Conservation (phyloP, 2,797 vertebrate genomes). For the Phalanger gymnotis region DNA sequence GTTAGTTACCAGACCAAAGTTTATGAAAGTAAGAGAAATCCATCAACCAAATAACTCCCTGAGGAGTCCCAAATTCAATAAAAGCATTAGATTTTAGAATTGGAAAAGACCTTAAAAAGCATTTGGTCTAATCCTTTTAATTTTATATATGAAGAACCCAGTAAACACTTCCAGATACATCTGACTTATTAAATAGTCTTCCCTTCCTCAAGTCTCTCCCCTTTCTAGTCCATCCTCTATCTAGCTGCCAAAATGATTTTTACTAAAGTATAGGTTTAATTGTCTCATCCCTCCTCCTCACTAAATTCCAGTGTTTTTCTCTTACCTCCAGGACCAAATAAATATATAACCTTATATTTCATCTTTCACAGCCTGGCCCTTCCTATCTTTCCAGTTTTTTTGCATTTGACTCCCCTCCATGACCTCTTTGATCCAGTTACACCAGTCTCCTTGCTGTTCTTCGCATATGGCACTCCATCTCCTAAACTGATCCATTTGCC, state of each 20-base stretch:
- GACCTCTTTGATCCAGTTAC: background rate
- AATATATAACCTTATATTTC: background rate
- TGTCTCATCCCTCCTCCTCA: background rate
- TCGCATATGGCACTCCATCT: background rate
- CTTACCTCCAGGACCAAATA: background rate
- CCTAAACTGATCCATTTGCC: background rate
- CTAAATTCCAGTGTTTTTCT: background rate
- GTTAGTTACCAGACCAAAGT: background rate
- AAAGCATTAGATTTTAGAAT: background rate
- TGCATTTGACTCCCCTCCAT: background rate
- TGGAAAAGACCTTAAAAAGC: background rate
- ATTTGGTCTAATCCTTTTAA: background rate
- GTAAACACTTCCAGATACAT: background rate
- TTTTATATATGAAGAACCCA: background rate
- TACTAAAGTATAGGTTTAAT: background rate
- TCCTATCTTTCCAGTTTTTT: background rate
- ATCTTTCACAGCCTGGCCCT: background rate
- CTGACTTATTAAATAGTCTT: background rate
- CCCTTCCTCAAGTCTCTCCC: background rate
- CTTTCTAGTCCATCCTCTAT: background rate
- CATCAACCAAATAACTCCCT: background rate
- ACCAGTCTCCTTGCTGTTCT: background rate
- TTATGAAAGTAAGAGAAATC: conserved; percentile 3
- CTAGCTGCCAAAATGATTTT: background rate
- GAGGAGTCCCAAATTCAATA: background rate